Conservation (phyloP, 2,113 vertebrate genomes). For the Puffinus mauretanicus region DNA sequence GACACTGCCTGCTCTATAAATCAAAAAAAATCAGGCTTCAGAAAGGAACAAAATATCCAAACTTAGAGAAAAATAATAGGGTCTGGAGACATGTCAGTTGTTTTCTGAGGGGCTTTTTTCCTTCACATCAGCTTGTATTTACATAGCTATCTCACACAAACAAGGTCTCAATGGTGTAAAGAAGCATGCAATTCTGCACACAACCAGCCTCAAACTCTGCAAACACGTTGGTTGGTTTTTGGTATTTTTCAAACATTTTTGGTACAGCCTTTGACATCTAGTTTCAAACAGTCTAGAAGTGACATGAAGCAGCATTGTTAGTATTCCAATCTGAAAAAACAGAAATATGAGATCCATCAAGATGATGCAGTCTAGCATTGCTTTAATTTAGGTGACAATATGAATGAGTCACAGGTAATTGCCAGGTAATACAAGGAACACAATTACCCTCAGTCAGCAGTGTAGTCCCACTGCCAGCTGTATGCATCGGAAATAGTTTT, state of each 20-base stretch:
- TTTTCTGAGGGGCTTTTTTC: neutral
- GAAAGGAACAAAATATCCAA: neutral
- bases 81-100: neutral
- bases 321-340: neutral
- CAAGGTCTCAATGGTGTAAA: neutral
- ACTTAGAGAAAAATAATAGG: neutral
- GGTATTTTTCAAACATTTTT: neutral
- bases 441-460: neutral
- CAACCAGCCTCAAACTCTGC: neutral
- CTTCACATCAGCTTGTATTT: neutral
- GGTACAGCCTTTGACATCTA: neutral
- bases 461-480: neutral
- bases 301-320: neutral
- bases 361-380: neutral
- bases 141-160: neutral
- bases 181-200: neutral
- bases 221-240: neutral
- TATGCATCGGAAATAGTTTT: neutral
- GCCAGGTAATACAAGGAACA: conserved; percentile 1
- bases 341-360: neutral
- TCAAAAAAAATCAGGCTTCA: neutral
- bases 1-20: neutral
- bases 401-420: conserved; percentile 36
- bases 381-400: neutral
- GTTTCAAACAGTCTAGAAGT: neutral